Percentiles rank a stretch among this genome's conserved stretches.
Conservation (phyloP, 2,888 invertebrate species). For the Chymomyza caudatula region DNA sequence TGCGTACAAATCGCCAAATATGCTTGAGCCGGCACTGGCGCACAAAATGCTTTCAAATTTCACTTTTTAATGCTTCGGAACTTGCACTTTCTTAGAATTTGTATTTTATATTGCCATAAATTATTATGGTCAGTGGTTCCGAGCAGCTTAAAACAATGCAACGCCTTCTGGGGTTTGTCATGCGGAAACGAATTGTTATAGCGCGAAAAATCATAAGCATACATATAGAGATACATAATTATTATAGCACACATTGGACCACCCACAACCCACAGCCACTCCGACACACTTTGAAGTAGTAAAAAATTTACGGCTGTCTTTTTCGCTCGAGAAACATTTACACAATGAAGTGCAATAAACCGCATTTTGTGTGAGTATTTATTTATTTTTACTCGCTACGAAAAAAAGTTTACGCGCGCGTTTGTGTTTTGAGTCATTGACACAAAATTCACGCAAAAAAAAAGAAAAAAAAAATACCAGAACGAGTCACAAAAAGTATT, state of each 20-base stretch:
- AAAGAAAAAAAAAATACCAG: constrained; percentile 4
- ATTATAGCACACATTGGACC: constrained; percentile 22
- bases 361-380: constrained; percentile 41
- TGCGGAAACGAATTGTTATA: constrained; percentile 31
- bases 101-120: constrained; percentile 13
- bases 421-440: constrained; percentile 63
- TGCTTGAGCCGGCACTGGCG: neutral
- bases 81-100: constrained; percentile 14
- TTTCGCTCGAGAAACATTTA: constrained; percentile 27
- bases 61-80: constrained; percentile 1
- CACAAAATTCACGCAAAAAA: constrained; percentile 35
- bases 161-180: constrained; percentile 10
- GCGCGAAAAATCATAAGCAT: neutral
- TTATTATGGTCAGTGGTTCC: neutral
- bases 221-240: constrained; percentile 18
- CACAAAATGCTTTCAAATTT: neutral
- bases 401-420: constrained; percentile 54
- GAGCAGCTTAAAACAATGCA: neutral
- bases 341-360: constrained; percentile 66
- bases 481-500: neutral
- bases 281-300: constrained; percentile 34
- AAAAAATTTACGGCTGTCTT: neutral
- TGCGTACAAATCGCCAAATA: too few relatives aligned
- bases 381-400: constrained; percentile 48
- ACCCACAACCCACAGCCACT: neutral